Base-by-base conservation (phyloP, 2,113 vertebrate species). In the Syngnathus scovelli region DNA sequence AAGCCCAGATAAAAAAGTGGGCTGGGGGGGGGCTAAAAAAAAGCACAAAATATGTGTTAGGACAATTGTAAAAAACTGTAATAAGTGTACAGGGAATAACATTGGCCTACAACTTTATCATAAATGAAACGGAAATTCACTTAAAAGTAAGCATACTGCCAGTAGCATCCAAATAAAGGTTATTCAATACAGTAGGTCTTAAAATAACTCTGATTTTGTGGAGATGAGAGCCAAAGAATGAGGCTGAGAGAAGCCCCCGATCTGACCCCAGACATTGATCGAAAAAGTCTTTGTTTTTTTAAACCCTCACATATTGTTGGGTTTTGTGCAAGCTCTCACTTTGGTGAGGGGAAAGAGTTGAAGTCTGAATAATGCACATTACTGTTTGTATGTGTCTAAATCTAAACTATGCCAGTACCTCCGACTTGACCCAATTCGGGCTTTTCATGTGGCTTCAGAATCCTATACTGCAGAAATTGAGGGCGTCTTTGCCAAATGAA, bases 351-450 rank as follows among this genome's bases (percentile, higher is more conserved):
- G 76, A 59, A 72, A 49, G 76, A 72, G 67, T 59, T 68, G 59
- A 67, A 68, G 64, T 81, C 49, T 83, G 61, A 86, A 83, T 82
- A 76, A 83, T 80, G 33, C 70, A 83, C 74, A 39, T 11, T 0
- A 0, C 6, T 39, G 52, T 56, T 21, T 49, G 48, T 64, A 65
- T 65, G 73, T 63, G 58, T 33, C 41, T 38, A 37, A 66, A 62
- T 67, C 61, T 5, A 15, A 71, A 18, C 49, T 36, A 13, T 36
- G 3, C 44, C 39, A 23, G 68, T 74, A 33, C 12, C 52, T 56
- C 27, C 18, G 59, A 66, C 65, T 72, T 85, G 76, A 83, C 83
- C 81, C 64, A 79, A 36, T 78, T 86, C 72, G 13, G 62, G 68
- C 66, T 66, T 18, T 36, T 80, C 72, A 78, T 66, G 69, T 79